Conservation (phyloP, 2,797 vertebrate genomes). For the Gymnoscopelus microlampas region DNA sequence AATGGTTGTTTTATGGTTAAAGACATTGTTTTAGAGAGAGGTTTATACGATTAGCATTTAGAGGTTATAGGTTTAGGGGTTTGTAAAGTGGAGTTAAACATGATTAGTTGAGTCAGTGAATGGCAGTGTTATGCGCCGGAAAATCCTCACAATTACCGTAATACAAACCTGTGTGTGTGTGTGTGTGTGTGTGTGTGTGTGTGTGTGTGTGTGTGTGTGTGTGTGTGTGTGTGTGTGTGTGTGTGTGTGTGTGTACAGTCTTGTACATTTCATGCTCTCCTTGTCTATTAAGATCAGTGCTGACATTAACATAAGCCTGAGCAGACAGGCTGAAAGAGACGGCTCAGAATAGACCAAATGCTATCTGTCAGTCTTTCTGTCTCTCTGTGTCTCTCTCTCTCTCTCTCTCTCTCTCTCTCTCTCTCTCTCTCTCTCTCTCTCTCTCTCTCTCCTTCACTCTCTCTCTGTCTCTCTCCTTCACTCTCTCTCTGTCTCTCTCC, state of each 20-base stretch:
- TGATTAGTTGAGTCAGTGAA: no score
- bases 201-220: background rate
- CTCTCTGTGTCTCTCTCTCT: constrained; percentile 7
- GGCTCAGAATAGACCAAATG: constrained; percentile 7
- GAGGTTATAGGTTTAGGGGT: no score
- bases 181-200: constrained; percentile 11
- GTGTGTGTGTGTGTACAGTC: background rate
- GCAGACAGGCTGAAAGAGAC: constrained; percentile 18
- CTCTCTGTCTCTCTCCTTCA: no score
- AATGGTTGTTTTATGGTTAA: no score
- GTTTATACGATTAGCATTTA: no score
- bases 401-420: background rate
- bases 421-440: background rate
- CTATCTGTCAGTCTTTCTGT: constrained; percentile 5
- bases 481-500: no score
- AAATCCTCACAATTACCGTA: no score
- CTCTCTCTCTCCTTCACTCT: background rate
- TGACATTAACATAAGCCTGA: constrained; percentile 36
- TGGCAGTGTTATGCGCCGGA: no score
- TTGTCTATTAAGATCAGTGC: constrained; percentile 9
- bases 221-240: constrained; percentile 1
- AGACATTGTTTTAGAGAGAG: no score
- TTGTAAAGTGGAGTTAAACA: no score
- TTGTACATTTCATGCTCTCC: constrained; percentile 6
- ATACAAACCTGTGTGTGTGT: background rate